These are phyloP conservation scores for Euthynnus affinis DNA, from an alignment of 2,797 vertebrate genomes.

Conservation along the genomic window DNA sequence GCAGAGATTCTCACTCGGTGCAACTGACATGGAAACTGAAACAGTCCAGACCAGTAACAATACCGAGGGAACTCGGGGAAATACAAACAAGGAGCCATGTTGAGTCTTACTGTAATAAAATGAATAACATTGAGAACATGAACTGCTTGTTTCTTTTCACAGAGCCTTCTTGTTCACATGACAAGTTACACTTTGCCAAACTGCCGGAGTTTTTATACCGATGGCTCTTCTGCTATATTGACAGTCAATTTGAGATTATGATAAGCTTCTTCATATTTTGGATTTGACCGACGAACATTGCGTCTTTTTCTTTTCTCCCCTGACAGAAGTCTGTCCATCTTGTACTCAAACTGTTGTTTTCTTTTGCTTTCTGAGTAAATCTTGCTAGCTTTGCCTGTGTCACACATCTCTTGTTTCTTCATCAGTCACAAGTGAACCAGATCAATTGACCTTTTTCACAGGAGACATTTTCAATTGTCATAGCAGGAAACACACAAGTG, in stretches of 20 bases:
- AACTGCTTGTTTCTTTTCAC: not conserved
- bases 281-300: not conserved
- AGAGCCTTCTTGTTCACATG: not conserved
- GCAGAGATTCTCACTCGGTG: not conserved
- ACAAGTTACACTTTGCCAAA: not conserved
- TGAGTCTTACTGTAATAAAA: not conserved
- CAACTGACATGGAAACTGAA: not conserved
- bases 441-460: slow-evolving; percentile 10
- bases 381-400: not conserved
- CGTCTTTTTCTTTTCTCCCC: too few species aligned
- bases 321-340: not conserved
- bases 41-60: not conserved
- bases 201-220: not conserved
- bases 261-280: slow-evolving; percentile 5
- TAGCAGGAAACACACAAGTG: slow-evolving; percentile 8
- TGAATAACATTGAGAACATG: not conserved
- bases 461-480: slow-evolving; percentile 7
- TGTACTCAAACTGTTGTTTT: not conserved
- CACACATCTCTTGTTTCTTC: slow-evolving; percentile 19
- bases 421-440: slow-evolving; percentile 11
- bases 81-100: not conserved
- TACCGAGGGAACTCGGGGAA: not conserved
- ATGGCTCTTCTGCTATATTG: not conserved
- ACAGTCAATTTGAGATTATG: slow-evolving; percentile 6
- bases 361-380: not conserved